Percentiles rank a stretch among this genome's conserved stretches.
Evolutionary conservation across 2,888 invertebrate species (phyloP).

Genomic region (Calameuta pallipes): DNA sequence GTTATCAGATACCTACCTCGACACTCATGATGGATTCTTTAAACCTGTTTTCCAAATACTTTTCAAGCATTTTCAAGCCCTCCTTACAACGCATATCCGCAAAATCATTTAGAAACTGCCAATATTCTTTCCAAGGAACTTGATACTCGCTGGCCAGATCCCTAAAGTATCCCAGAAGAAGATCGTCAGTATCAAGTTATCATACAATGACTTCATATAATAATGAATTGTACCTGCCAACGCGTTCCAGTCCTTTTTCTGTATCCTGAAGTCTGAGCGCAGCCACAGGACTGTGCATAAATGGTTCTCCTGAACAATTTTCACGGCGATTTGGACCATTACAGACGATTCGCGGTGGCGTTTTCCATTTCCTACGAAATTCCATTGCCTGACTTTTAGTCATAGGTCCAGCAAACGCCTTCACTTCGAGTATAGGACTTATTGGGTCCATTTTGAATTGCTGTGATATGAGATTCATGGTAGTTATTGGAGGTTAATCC

Average conservation of each 20-base stretch:
- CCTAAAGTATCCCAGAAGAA: conserved; percentile 62
- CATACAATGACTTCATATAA: neutral
- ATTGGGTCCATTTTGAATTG: conserved; percentile 74
- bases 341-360: conserved; percentile 73
- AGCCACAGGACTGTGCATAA: conserved; percentile 15
- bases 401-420: conserved; percentile 95
- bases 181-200: neutral
- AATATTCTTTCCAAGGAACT: conserved; percentile 90
- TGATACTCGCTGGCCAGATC: conserved; percentile 78
- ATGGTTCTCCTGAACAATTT: conserved; percentile 31
- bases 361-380: conserved; percentile 86
- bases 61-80: conserved; percentile 81
- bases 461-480: conserved; percentile 61
- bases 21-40: conserved; percentile 47
- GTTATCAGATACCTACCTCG: neutral
- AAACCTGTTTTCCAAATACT: conserved; percentile 74
- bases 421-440: conserved; percentile 79
- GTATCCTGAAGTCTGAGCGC: conserved; percentile 75
- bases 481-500: neutral
- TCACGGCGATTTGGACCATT: conserved; percentile 35
- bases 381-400: conserved; percentile 75
- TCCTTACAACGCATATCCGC: conserved; percentile 80
- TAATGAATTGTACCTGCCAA: conserved; percentile 72
- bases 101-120: conserved; percentile 89
- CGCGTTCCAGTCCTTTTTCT: conserved; percentile 88